A percentile compares a stretch with the other conserved stretches of the same genome.
Conservation (phyloP, 2,888 invertebrate species). For the Chrysomela aeneicollis region DNA sequence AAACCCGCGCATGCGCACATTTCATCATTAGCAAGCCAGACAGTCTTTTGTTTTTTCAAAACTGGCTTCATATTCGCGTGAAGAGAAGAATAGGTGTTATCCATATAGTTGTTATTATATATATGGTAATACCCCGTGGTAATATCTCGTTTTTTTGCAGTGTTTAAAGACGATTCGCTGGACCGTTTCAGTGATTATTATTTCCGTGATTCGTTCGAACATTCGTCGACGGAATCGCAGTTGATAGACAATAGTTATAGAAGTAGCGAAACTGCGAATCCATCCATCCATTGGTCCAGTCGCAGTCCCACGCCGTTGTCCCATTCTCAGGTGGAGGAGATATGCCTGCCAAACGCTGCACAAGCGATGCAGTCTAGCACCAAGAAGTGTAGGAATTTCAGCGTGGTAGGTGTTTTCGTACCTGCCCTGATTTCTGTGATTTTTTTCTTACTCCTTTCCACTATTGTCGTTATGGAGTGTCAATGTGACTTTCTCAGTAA, state of each 20-base stretch:
- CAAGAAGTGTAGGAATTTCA: constrained; percentile 65
- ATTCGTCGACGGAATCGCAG: constrained; percentile 82
- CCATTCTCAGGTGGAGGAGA: constrained; percentile 58
- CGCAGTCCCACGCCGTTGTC: constrained; percentile 63
- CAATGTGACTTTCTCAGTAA: constrained; percentile 76
- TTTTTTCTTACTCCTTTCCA: constrained; percentile 71
- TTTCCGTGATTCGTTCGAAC: constrained; percentile 79
- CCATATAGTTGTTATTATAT: no score
- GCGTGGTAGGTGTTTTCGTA: constrained; percentile 75
- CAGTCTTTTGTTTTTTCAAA: no score
- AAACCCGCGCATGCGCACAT: no score
- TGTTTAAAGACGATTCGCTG: constrained; percentile 60
- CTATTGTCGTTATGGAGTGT: constrained; percentile 79
- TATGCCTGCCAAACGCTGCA: constrained; percentile 52
- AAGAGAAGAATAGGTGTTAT: no score
- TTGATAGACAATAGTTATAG: constrained; percentile 63
- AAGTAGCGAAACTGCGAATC: constrained; percentile 58
- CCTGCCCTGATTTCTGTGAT: constrained; percentile 81
- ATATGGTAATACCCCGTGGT: no score
- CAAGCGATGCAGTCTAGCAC: constrained; percentile 33
- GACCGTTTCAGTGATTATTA: constrained; percentile 71
- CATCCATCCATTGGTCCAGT: constrained; percentile 63
- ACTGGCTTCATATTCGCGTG: no score
- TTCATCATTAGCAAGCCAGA: no score
- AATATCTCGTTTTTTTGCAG: no score